These are phyloP conservation scores for Pentamera pediparva DNA, from an alignment of 53 echinoderm and acorn worm genomes.

Conservation along the genomic window DNA sequence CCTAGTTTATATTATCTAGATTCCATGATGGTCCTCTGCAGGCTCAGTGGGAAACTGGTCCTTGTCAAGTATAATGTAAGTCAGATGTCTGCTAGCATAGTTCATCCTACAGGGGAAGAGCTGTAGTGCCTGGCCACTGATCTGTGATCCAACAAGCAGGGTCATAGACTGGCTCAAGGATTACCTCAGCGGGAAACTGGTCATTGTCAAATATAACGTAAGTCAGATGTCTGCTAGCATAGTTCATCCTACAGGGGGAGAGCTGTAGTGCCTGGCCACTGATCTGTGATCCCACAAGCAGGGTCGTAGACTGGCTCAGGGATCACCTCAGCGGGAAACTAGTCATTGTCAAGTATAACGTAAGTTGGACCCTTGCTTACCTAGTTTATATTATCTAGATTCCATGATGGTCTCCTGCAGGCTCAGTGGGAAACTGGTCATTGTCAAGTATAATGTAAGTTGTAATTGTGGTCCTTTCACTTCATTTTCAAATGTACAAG, in stretches of 20 bases:
- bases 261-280: conserved; percentile 88
- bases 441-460: conserved; percentile 92
- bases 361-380: too few species aligned
- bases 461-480: too few species aligned
- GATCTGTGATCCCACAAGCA: conserved; percentile 91
- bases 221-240: too few species aligned
- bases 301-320: conserved; percentile 89
- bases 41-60: conserved; percentile 61
- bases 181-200: conserved; percentile 66
- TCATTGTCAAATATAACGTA: conserved; percentile 84
- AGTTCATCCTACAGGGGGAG: conserved; percentile 92
- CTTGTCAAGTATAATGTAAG: conserved; percentile 90
- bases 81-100: too few species aligned
- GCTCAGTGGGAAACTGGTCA: conserved; percentile 60
- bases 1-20: too few species aligned
- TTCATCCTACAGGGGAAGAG: conserved; percentile 94
- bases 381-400: too few species aligned
- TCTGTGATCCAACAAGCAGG: conserved; percentile 96
- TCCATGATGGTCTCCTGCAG: too few species aligned
- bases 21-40: too few species aligned
- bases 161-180: conserved; percentile 85
- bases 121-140: conserved; percentile 78
- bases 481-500: too few species aligned
- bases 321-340: conserved; percentile 66
- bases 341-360: conserved; percentile 81